Base-by-base conservation (phyloP, 2,888 invertebrate species). In the Ypsolopha sequella region DNA sequence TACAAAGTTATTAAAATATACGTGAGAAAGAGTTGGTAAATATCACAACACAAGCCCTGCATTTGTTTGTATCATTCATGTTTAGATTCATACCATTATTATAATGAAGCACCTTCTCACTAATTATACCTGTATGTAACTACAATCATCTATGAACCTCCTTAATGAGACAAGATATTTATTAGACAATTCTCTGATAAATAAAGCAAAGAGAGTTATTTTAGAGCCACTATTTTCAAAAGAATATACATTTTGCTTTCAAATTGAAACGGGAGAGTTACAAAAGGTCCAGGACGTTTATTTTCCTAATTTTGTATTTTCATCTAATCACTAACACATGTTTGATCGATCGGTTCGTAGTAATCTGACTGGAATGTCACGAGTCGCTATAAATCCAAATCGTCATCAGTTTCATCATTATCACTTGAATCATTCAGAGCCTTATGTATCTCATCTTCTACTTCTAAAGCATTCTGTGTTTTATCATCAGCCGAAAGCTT, bases 361-460 rank as follows among this genome's bases (percentile, higher is more conserved):
- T 73, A 77, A 63, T 73, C 62, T 9, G 60, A 54, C 57, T 61
- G 65, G 65, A 77, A 77, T 58, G 61, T 58, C 51, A 68, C 53
- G 56, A 73, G 56, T 39, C 59, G 74, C 76, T 85, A 84, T 80
- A 81, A 77, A 60, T 76, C 60, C 53, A 80, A 68, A 54, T 85
- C 80, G 41, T 82, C 81, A 8, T 85, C 86, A 6, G 80, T 77
- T 47, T 85, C 85, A 56, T 73, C 80, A 8, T 80, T 80, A 8
- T 80, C 82, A 56, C 78, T 85, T 35, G 68, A 71, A 60, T 75
- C 76, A 51, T 74, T 72, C 54, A 85, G 64, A 56, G 84, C 86
- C 52, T 79, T 75, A 45, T 75, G 70, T 57, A 86, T 82, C 60
- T 85, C 86, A 34, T 80, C 70, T 59, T 85, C 82, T 33, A 86